A percentile compares a stretch with the other conserved stretches of the same genome.
phyloP scores from a whole-genome alignment of 2,113 vertebrate species.

The Gadus chalcogrammus region DNA sequence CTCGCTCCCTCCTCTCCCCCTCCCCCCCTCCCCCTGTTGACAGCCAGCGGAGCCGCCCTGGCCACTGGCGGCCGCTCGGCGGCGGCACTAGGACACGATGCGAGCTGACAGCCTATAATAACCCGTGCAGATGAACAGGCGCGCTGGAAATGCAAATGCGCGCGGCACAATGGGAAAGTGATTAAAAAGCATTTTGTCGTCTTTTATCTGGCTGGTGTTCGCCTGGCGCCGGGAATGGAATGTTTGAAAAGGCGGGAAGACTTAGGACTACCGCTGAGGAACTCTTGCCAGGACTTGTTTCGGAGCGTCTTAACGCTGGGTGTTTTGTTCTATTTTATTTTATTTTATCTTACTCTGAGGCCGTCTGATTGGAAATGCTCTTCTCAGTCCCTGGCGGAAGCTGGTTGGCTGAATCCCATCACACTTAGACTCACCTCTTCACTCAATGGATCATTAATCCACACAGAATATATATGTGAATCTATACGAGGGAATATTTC shows the following conservation, averaged over 20 bases:
- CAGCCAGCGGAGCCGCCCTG: not conserved
- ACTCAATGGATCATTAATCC: not conserved
- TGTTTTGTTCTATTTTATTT: slow-evolving; percentile 33
- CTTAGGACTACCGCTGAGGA: slow-evolving; percentile 19
- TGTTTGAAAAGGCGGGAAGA: slow-evolving; percentile 43
- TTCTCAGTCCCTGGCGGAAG: slow-evolving; percentile 33
- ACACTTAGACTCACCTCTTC: slow-evolving; percentile 17
- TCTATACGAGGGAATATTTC: not conserved
- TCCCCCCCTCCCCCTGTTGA: not conserved
- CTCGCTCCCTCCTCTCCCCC: too few relatives aligned
- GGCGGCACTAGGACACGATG: slow-evolving; percentile 47
- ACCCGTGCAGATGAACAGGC: slow-evolving; percentile 67
- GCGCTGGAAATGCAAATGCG: slow-evolving; percentile 61
- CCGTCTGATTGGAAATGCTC: slow-evolving; percentile 28
- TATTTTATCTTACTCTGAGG: slow-evolving; percentile 11
- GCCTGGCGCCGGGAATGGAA: slow-evolving; percentile 37
- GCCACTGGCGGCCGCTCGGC: slow-evolving; percentile 21
- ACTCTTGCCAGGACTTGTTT: slow-evolving; percentile 42
- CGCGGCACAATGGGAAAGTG: slow-evolving; percentile 64
- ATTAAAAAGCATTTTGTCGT: slow-evolving; percentile 63
- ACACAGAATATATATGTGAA: not conserved
- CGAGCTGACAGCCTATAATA: slow-evolving; percentile 68
- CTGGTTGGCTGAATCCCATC: slow-evolving; percentile 32
- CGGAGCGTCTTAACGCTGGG: slow-evolving; percentile 52
- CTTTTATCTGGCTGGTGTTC: slow-evolving; percentile 50